These are phyloP conservation scores for Drosophila eugracilis DNA, from an alignment of 1,140 invertebrate genomes.

Conservation along the genomic window DNA sequence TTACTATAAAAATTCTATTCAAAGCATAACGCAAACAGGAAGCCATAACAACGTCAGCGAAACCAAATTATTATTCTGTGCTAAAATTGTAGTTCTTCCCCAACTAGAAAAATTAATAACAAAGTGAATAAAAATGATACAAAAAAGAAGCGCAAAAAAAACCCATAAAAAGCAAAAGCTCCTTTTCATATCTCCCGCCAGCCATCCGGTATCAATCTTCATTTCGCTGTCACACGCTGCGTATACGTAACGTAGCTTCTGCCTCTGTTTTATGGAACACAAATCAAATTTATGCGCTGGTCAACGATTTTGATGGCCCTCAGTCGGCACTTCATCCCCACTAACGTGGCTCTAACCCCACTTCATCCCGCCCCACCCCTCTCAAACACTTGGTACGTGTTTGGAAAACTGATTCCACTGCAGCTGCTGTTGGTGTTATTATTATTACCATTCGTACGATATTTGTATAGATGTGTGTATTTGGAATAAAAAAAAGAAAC, in stretches of 20 bases:
- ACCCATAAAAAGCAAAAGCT: slow-evolving; percentile 37
- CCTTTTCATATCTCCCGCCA: slow-evolving; percentile 9
- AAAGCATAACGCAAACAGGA: no score
- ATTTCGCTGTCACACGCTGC: slow-evolving; percentile 49
- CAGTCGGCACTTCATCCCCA: slow-evolving; percentile 16
- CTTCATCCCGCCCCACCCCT: neutral
- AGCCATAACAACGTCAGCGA: neutral
- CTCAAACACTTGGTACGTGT: slow-evolving; percentile 57
- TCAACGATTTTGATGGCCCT: slow-evolving; percentile 66
- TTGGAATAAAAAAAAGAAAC: slow-evolving; percentile 11
- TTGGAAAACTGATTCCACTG: slow-evolving; percentile 69
- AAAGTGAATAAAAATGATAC: slow-evolving; percentile 7
- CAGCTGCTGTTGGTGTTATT: slow-evolving; percentile 34
- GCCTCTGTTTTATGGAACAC: slow-evolving; percentile 68
- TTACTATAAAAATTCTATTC: no score
- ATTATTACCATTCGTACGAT: slow-evolving; percentile 54
- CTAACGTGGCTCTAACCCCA: slow-evolving; percentile 14
- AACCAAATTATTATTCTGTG: neutral
- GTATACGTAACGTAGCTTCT: slow-evolving; percentile 50
- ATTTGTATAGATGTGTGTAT: slow-evolving; percentile 43
- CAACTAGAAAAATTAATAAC: slow-evolving; percentile 33
- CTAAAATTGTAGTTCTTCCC: neutral
- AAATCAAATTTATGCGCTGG: slow-evolving; percentile 80
- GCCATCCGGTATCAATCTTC: slow-evolving; percentile 30
- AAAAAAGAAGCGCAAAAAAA: neutral